Evolutionary conservation across 2,113 vertebrate species (phyloP).

Genomic region (Tupaia tana): DNA sequence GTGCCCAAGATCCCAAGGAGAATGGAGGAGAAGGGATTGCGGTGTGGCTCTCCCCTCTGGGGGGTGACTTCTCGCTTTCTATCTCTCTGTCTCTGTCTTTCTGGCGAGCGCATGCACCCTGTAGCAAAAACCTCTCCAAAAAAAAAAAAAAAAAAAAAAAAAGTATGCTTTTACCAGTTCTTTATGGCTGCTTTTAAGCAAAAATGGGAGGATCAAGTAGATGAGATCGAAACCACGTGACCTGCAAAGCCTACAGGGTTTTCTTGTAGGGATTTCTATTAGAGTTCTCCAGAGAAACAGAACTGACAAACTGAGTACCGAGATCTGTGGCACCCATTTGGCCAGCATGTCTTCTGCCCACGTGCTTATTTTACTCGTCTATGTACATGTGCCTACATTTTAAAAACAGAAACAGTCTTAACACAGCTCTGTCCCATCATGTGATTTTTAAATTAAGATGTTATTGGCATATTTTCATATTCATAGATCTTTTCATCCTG

Average conservation of each 20-base stretch:
- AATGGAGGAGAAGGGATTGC: no score
- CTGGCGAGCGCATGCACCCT: no score
- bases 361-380: background rate
- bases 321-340: no score
- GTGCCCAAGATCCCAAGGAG: no score
- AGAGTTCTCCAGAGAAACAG: background rate
- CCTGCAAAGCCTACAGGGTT: no score
- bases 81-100: no score
- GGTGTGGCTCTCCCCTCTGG: no score
- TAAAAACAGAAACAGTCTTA: background rate
- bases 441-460: background rate
- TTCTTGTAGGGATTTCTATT: background rate
- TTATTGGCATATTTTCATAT: background rate
- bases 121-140: no score
- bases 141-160: no score
- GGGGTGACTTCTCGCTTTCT: no score
- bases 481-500: background rate
- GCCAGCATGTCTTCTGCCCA: no score
- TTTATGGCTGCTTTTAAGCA: background rate
- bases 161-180: no score
- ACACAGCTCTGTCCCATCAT: background rate
- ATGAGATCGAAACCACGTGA: background rate
- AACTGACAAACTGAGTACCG: background rate
- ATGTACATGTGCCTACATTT: background rate
- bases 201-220: rapidly evolving